A percentile compares a stretch with the other conserved stretches of the same genome.
phyloP scores from a whole-genome alignment of 2,113 vertebrate species.

The Daphoenositta chrysoptera region DNA sequence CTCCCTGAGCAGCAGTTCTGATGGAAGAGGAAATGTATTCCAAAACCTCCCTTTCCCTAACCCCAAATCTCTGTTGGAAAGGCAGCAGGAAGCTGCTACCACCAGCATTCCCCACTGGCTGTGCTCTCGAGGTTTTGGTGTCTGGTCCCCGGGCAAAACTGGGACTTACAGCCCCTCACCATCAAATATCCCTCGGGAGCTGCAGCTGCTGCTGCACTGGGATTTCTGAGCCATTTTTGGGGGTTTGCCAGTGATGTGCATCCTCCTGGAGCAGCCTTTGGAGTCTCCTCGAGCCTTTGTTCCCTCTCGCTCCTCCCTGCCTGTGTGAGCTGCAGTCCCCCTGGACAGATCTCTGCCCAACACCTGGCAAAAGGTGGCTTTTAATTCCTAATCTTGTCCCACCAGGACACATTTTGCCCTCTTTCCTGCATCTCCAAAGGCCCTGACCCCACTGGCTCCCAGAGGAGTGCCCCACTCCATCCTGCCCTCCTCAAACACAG shows the following conservation, averaged over 20 bases:
- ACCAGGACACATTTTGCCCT: too few relatives aligned
- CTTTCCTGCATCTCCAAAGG: neutral
- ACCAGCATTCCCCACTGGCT: neutral
- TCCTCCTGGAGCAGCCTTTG: neutral
- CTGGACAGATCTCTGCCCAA: neutral
- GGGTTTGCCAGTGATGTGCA: neutral
- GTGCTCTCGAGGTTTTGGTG: neutral
- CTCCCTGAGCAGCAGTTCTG: neutral
- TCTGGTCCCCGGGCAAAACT: neutral
- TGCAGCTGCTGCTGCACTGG: neutral
- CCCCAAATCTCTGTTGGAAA: neutral
- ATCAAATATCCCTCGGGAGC: neutral
- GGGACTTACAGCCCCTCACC: neutral
- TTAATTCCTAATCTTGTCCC: neutral
- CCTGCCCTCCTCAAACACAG: neutral
- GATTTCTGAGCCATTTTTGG: neutral
- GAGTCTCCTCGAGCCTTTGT: neutral
- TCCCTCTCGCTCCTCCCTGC: neutral
- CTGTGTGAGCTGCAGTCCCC: neutral
- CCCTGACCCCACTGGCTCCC: neutral
- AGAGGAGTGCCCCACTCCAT: rapidly evolving
- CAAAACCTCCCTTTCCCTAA: neutral
- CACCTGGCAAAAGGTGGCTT: neutral
- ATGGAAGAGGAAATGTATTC: neutral
- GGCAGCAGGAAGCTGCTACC: neutral